Conservation (phyloP, 92 coral and sea anemone genomes). For the Umimayanthus chanpuru region DNA sequence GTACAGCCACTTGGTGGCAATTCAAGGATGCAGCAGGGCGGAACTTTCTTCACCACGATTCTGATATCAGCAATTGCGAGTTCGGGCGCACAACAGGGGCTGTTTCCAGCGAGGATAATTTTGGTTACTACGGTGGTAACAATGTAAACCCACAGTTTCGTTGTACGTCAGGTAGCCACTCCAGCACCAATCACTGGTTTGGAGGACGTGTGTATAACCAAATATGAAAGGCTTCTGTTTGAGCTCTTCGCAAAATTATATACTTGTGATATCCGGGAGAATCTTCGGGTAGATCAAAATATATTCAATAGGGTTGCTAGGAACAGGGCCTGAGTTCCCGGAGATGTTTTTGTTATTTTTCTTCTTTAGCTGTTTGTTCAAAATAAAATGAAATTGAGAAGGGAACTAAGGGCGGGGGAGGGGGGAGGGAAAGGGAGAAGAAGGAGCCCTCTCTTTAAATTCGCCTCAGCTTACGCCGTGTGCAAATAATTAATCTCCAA, state of each 20-base stretch:
- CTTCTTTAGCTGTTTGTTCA: too few species aligned
- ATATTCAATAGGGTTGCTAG: background rate
- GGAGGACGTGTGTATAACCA: slow-evolving; percentile 8
- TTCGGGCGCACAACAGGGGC: background rate
- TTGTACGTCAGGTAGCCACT: background rate
- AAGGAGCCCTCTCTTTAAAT: too few species aligned
- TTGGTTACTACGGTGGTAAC: background rate
- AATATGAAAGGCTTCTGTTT: background rate
- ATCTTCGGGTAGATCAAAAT: too few species aligned
- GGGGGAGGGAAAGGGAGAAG: too few species aligned
- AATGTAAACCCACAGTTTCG: background rate
- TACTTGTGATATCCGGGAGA: too few species aligned
- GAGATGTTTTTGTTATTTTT: background rate
- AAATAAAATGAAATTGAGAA: too few species aligned
- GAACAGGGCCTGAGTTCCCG: background rate
- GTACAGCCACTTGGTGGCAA: slow-evolving; percentile 44
- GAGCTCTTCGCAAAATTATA: background rate
- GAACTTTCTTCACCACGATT: background rate
- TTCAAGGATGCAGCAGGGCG: background rate
- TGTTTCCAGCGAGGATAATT: slow-evolving; percentile 1
- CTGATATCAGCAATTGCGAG: background rate
- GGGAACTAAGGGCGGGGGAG: too few species aligned
- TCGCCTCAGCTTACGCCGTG: too few species aligned
- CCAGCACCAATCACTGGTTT: slow-evolving; percentile 8
- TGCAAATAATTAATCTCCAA: too few species aligned